Conservation (phyloP, 1,140 invertebrate genomes). For the Schlechtendalia chinensis region DNA sequence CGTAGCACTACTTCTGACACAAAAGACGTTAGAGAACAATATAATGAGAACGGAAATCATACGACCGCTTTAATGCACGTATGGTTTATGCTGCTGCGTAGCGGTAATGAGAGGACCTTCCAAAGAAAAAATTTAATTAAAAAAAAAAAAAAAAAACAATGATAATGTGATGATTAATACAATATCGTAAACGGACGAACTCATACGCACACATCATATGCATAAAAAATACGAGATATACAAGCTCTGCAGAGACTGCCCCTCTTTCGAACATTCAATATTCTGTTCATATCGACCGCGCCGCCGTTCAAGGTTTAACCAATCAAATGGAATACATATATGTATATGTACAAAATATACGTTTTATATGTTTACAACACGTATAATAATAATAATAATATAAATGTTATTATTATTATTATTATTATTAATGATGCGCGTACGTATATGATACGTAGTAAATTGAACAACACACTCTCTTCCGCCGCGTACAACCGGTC, state of each 20-base stretch:
- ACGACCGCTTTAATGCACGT: too few species aligned
- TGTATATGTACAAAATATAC: neutral
- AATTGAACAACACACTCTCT: neutral
- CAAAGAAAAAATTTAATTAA: neutral
- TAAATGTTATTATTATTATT: neutral
- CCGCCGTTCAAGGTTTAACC: slow-evolving; percentile 11
- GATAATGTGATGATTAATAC: neutral
- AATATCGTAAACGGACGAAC: neutral
- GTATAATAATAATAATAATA: neutral
- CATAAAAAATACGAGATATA: too few species aligned
- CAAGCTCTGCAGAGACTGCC: too few species aligned
- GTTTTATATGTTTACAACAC: neutral
- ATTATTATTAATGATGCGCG: too few species aligned
- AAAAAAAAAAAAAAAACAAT: neutral
- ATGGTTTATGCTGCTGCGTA: too few species aligned
- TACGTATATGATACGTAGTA: neutral
- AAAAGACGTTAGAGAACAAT: too few species aligned
- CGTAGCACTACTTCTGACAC: too few species aligned
- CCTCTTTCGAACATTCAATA: neutral
- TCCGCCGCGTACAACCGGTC: neutral
- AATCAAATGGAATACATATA: neutral
- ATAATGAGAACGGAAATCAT: too few species aligned
- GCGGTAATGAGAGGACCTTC: neutral
- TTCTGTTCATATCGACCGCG: neutral
- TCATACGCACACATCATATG: neutral